These are phyloP conservation scores for Rhopalosiphum nymphaeae DNA, from an alignment of 2,888 invertebrate genomes.

Conservation along the genomic window DNA sequence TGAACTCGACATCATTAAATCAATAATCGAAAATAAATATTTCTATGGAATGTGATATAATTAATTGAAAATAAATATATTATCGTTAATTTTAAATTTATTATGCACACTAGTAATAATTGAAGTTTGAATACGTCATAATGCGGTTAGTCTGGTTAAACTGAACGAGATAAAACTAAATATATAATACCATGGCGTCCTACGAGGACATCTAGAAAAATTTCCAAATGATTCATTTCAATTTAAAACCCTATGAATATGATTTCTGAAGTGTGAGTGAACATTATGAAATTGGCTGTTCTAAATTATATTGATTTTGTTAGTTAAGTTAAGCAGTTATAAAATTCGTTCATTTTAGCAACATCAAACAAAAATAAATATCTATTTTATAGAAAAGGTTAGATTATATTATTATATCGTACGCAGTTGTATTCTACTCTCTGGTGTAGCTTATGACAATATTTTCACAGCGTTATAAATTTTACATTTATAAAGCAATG, in stretches of 20 bases:
- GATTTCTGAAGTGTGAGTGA: too few species aligned
- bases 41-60: neutral
- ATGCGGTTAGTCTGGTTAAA: neutral
- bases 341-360: neutral
- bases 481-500: neutral
- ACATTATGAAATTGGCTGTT: neutral
- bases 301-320: neutral
- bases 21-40: neutral
- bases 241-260: neutral
- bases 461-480: neutral
- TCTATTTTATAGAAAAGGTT: neutral
- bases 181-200: neutral
- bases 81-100: neutral
- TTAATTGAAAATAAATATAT: neutral
- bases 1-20: neutral
- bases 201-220: neutral
- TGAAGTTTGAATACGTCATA: neutral
- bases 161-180: neutral
- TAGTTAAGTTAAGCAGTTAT: neutral
- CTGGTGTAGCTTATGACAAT: neutral
- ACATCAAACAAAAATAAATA: neutral
- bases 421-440: neutral
- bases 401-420: neutral
- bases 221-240: neutral
- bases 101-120: neutral